Evolutionary conservation across 1,140 invertebrate genomes (phyloP), one percentile per base, ranked within the genome.

Genomic region (Lucilia cuprina): DNA sequence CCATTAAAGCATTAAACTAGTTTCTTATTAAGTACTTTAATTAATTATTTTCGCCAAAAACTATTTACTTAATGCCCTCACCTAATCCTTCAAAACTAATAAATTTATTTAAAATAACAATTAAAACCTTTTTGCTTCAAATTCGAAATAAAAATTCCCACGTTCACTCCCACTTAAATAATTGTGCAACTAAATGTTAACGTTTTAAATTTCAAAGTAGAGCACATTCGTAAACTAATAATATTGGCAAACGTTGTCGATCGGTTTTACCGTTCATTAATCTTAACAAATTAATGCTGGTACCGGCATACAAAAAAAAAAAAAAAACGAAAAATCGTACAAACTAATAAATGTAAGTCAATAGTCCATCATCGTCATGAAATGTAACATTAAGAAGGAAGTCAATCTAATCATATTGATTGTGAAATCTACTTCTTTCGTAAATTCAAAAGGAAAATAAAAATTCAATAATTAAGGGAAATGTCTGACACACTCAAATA

Each of bases 251-350:
- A 55, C 50, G 50, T 41, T 41, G 41, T 55, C 50, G 17, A 77
- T 41, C 14, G n/a, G 17, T 77, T 75, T 77, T 77, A 77, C 74
- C 74, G 74, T 77, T 77, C 74, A 77, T 77, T 77, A 77, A 77
- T 77, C 74, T 77, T 41, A n/a, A 21, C 14, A 77, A 77, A 55
- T 55, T 13, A 17, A 34, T 77, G 74, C 74, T 77, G 74, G 74
- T 77, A 77, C 74, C 74, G 74, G 74, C 74, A 77, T 77, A 30
- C 13, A 7, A 35, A 34, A 7, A 13, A 0, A 30, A 74, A n/a
- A 30, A 1, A 30, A 30, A 30, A 30, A 1, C 25, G 25, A 30
- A 30, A 30, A 30, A 30, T 30, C 21, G 9, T 75, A 55, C 50
- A 75, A 75, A 3, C 25, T 34, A 75, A 75, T 35, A 75, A 75